Evolutionary conservation across 2,113 vertebrate genomes (phyloP).

Genomic region (Microcebus griseorufus): DNA sequence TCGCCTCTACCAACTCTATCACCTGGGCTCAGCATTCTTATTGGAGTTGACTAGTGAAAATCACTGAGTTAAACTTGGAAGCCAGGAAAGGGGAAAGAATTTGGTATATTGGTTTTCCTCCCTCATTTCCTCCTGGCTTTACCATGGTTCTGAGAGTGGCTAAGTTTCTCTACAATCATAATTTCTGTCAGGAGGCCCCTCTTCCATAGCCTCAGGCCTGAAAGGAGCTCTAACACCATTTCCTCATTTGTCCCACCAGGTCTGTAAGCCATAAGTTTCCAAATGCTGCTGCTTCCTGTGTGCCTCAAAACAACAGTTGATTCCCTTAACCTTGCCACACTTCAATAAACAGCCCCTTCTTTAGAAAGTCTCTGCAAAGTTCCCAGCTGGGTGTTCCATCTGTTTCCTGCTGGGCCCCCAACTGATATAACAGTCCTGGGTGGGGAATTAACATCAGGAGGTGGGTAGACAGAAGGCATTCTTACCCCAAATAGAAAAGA

Average conservation of each 20-base stretch:
- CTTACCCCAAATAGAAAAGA: neutral
- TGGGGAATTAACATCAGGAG: neutral
- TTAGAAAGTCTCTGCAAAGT: neutral
- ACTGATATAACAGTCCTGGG: neutral
- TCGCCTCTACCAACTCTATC: neutral
- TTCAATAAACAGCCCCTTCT: neutral
- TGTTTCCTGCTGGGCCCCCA: neutral
- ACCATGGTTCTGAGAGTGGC: neutral
- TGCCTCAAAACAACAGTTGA: neutral
- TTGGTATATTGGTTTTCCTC: neutral
- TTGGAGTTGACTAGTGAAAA: neutral
- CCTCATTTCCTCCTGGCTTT: neutral
- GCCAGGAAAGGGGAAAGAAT: neutral
- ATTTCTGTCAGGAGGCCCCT: neutral
- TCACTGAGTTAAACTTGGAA: neutral
- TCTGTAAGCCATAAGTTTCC: neutral
- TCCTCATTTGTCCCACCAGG: neutral
- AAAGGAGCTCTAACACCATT: neutral
- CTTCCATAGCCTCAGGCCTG: neutral
- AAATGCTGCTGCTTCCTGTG: neutral
- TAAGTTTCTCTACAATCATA: neutral
- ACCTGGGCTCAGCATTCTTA: neutral
- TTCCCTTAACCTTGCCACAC: neutral
- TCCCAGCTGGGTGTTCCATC: neutral
- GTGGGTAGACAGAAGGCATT: neutral